Base-by-base conservation (phyloP, 2,888 invertebrate genomes). In the Chymomyza fuscimana region DNA sequence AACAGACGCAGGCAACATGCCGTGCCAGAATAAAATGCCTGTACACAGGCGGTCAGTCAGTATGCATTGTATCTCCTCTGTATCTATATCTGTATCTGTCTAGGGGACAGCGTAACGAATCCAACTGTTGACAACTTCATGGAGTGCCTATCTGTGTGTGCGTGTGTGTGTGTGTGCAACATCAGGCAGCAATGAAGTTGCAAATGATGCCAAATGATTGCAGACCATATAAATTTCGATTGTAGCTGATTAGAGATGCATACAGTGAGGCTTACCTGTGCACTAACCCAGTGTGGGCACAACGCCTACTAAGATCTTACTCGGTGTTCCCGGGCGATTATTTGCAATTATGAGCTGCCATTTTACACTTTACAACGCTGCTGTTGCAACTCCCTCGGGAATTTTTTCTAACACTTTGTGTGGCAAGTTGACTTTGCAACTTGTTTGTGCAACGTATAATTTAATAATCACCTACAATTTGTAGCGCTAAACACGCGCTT, bases 201-300 rank as follows among this genome's bases (percentile, higher is more conserved):
- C 86, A 78, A 89, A 90, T 89, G 85, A 90, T 90, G 86, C 84
- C 81, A 88, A 80, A 86, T 90, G 80, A 90, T 90, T 82, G 90
- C 81, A 79, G 89, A 90, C 89, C 90, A 90, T 90, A 89, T 86
- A 85, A 85, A 88, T 88, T 78, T 82, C 89, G 89, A 88, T 89
- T 87, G 86, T 79, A 75, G 73, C 79, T 82, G 83, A 83, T 83
- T 85, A 85, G 72, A 70, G 63, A 32, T 40, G 36, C 50, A 46
- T 50, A 46, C 36, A n/a, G 56, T 16, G 12, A 51, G 15, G 54
- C 4, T 52, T 71, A 40, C 68, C 63, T 72, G 70, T 56, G 19
- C 63, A 62, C 7, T 36, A 29, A 7, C 52, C 56, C 58, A 29
- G 25, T 59, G 36, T 65, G 22, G 58, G 70, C 74, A 63, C 12